Evolutionary conservation across 2,888 invertebrate genomes (phyloP), one percentile per base, ranked within the genome.

Genomic region (Limnephilus rhombicus): DNA sequence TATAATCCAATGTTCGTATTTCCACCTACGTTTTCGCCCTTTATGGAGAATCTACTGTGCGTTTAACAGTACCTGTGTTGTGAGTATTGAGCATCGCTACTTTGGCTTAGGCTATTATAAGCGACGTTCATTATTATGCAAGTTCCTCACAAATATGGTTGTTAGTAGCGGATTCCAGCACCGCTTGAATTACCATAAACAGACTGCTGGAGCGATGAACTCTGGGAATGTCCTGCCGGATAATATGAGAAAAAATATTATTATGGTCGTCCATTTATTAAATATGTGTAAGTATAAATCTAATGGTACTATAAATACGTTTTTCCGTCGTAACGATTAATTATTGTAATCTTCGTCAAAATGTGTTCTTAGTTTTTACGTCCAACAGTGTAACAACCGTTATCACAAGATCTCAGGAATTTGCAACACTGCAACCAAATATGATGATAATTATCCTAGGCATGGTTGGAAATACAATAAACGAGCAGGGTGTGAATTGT

Each of bases 131-230:
- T 83, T 34, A 15, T 34, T 37, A 37, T 83, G 83, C 83, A 37
- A 24, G 68, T 68, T 68, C n/a, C 34, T 34, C 83, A 83, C 24
- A 41, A 83, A 18, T 13, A 83, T 41, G 86, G 86, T 82, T 24
- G 86, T 49, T 15, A 49, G 86, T 49, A 86, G 29, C 49, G 86
- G 86, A 86, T 45, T 45, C n/a, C 86, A 86, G 49, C 7, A 45
- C 15, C 2, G 37, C 41, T 86, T 18, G 86, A 86, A 86, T 45
- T 45, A 86, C 86, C 86, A 29, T 86, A 45, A n/a, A 49, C 45
- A 45, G 86, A 15, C 49, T 13, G 86, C 86, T 86, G 41, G 86
- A 86, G 49, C 86, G 86, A 86, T 86, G 86, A 86, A 86, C 86
- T 86, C 49, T 82, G 3, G 41, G 29, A 86, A 45, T 86, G 41